Evolutionary conservation across 2,113 vertebrate species (phyloP).

Genomic region (Nycticebus coucang): DNA sequence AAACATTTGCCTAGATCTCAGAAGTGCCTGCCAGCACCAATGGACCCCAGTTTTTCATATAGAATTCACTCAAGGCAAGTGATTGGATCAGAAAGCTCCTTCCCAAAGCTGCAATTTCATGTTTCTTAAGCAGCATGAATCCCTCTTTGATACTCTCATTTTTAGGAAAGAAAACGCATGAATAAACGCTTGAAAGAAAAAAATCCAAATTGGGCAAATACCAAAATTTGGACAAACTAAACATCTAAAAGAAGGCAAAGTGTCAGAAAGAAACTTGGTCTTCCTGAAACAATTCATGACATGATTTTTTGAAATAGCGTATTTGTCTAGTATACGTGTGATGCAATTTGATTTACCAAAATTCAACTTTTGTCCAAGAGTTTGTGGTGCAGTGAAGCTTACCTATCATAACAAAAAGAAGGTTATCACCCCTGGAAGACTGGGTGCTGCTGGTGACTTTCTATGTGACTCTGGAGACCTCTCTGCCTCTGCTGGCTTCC

Average conservation of each 20-base stretch:
- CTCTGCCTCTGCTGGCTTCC: not conserved
- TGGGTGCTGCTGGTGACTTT: not conserved
- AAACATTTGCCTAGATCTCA: not conserved
- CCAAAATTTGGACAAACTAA: not conserved
- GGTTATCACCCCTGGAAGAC: not conserved
- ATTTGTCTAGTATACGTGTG: not conserved
- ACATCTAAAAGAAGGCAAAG: not conserved
- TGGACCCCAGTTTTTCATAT: not conserved
- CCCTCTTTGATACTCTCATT: not conserved
- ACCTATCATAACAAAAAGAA: not conserved
- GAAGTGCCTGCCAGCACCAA: not conserved
- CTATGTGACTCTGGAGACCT: not conserved
- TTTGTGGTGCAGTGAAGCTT: not conserved
- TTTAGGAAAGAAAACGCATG: not conserved
- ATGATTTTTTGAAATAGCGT: not conserved
- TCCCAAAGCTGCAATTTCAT: not conserved
- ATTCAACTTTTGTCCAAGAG: not conserved
- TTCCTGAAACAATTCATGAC: not conserved
- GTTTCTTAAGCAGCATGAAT: not conserved
- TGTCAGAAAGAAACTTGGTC: not conserved
- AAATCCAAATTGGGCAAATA: not conserved
- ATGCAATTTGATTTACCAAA: not conserved
- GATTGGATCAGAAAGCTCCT: not conserved
- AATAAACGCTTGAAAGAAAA: not conserved
- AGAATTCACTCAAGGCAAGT: not conserved